Evolutionary conservation across 2,797 vertebrate species (phyloP).

Genomic region (Syngnathus rostellatus): DNA sequence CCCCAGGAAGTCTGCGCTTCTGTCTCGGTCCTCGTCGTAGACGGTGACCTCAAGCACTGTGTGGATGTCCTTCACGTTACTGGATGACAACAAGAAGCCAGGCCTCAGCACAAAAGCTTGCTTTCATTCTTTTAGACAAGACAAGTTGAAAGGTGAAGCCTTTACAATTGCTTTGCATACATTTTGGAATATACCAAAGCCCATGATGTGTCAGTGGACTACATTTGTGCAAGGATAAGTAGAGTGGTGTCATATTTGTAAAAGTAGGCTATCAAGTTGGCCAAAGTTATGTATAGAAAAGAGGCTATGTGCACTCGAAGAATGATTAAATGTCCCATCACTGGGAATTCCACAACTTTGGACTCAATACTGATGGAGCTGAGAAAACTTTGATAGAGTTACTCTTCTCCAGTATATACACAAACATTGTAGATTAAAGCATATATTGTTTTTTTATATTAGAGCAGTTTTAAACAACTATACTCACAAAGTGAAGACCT

Average conservation of each 20-base stretch:
- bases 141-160: neutral
- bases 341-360: constrained; percentile 44
- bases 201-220: neutral
- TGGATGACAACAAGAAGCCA: constrained; percentile 54
- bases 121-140: neutral
- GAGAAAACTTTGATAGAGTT: neutral
- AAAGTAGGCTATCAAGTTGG: constrained; percentile 52
- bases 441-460: neutral
- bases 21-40: constrained; percentile 93
- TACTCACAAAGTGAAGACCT: constrained; percentile 98
- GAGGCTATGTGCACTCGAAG: constrained; percentile 52
- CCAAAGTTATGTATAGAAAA: constrained; percentile 55
- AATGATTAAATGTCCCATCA: constrained; percentile 51
- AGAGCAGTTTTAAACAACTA: neutral
- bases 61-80: constrained; percentile 97
- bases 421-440: neutral
- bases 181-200: neutral
- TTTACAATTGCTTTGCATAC: neutral
- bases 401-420: neutral
- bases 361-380: constrained; percentile 23
- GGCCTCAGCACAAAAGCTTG: neutral
- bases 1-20: constrained; percentile 93
- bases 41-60: constrained; percentile 94
- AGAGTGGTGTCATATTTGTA: constrained; percentile 45
- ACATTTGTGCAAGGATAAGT: constrained; percentile 31